A percentile compares a stretch with the other conserved stretches of the same genome.
Conservation (phyloP, 2,797 vertebrate genomes). For the Danio jaintianensis region DNA sequence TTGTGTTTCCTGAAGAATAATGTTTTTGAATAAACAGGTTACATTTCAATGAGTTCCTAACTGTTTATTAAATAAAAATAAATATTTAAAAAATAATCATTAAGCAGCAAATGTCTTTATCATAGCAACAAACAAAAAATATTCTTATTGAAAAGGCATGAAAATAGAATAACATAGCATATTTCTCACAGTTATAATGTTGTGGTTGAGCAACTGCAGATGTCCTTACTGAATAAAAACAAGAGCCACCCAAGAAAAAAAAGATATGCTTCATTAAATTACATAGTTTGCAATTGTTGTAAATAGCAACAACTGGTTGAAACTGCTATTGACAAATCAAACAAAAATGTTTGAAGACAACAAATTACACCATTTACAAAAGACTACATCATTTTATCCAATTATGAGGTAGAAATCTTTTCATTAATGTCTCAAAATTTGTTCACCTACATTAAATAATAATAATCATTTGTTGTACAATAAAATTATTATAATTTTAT, state of each 20-base stretch:
- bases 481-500: neutral
- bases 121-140: neutral
- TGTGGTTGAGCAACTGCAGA: conserved; percentile 74
- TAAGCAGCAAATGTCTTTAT: neutral
- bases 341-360: neutral
- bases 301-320: conserved; percentile 13
- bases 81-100: neutral
- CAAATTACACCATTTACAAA: neutral
- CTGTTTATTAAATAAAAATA: neutral
- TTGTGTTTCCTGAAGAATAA: neutral
- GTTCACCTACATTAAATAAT: neutral
- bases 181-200: conserved; percentile 58
- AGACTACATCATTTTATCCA: neutral
- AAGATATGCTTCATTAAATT: conserved; percentile 51
- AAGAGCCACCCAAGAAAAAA: conserved; percentile 57
- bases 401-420: neutral
- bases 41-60: neutral
- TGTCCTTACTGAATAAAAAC: conserved; percentile 70
- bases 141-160: conserved; percentile 11
- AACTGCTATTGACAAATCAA: neutral
- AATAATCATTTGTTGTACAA: neutral
- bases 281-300: conserved; percentile 37
- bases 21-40: neutral
- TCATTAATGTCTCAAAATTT: neutral
- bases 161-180: neutral